Base-by-base conservation (phyloP, 2,888 invertebrate species). In the Drosophila nr. perissopoda region DNA sequence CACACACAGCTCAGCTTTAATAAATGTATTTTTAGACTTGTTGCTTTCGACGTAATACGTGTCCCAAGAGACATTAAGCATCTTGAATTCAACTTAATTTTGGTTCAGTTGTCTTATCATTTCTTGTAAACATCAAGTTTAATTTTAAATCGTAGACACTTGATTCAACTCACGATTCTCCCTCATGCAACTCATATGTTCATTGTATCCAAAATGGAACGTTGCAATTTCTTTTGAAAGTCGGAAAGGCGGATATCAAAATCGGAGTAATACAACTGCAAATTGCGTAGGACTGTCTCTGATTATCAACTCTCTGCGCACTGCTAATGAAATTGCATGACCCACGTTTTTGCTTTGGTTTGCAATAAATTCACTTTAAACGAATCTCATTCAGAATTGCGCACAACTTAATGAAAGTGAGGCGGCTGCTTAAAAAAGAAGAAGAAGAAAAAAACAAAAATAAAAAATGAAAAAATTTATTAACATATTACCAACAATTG, bases 401-500 rank as follows among this genome's bases (percentile, higher is more conserved):
- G 60, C 76, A 67, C 69, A 70, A 48, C 73, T 73, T 70, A 89
- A 86, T 85, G 85, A 89, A 88, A 86, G 85, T 82, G 83, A 85
- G 73, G 72, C 74, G 76, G 78, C 59, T 67, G 82, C 31, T 36
- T 21, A 38, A 56, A 52, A 42, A 36, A 25, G n/a, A 53, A 29
- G 29, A 38, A 21, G 25, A 13, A 33, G 21, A 53, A 48, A 60
- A 48, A 33, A 33, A 10, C 0, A 16, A 21, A 29, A 33, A 33
- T 33, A 29, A 21, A 27, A 61, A 57, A 57, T 38, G 58, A 21
- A 59, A 60, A 76, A 81, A 90, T 86, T 89, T 86, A 86, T 86
- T 88, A 86, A 86, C 90, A 90, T 86, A 86, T 86, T 86, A 90
- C 86, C 88, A 88, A 83, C 87, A 90, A 87, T 90, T 87, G 87